Base-by-base conservation (phyloP, 53 echinoderm and acorn worm genomes). In the Holothuria scabra region DNA sequence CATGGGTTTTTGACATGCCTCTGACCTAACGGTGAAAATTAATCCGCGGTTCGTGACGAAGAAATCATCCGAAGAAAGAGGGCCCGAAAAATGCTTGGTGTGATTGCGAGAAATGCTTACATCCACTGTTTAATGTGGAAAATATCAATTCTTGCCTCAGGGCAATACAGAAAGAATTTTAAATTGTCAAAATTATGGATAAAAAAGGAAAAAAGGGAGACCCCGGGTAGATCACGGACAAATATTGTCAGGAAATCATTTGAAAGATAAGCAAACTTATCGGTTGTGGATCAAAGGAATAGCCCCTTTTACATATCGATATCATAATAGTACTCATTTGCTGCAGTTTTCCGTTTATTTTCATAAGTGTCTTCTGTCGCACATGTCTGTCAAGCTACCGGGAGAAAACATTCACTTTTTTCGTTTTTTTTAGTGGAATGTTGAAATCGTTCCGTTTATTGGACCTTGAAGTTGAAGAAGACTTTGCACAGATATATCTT, bases 11-110 rank as follows among this genome's bases (percentile, higher is more conserved):
- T 52, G 52, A 34, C 69, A 41, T 69, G 69, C 31, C 34, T 69
- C 38, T 69, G 69, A 69, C 69, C 69, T 69, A 37, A 41, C 38
- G 69, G 38, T 69, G 69, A 69, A 69, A 69, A 69, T 69, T 69
- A 69, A 69, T 69, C 69, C 69, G 22, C 21, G 31, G 32, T 32
- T 69, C 69, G 69, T 69, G 69, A 69, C 69, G 35, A 33, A 37
- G 69, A 69, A 69, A 69, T 34, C 11, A 69, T 69, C 69, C 34
- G 69, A 37, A 32, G 52, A 52, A 52, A 52, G 7, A n/a, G 52
- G 8, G 3, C 52, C 52, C 5, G 8, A 52, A 52, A 52, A 52
- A 52, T 16, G 18, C 52, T 52, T 8, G 52, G 18, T 52, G 3
- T 52, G 52, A 52, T 52, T 52, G 52, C 41, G 38, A 41, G 69